phyloP scores from a whole-genome alignment of 2,113 vertebrate species.

The Elanoides forficatus region DNA sequence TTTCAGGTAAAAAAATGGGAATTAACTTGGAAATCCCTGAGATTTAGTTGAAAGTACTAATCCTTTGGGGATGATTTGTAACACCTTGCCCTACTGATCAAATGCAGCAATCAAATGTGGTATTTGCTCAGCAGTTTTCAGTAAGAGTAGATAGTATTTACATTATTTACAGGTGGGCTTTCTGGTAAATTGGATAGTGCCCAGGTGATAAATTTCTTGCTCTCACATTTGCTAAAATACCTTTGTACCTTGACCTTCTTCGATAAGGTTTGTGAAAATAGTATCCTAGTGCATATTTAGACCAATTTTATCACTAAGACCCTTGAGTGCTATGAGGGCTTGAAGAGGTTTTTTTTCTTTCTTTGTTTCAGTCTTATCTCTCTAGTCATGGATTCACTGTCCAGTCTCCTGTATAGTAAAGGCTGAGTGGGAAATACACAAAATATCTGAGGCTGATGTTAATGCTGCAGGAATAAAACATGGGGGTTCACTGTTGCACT shows the following conservation, averaged over 20 bases:
- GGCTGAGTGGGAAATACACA: not conserved
- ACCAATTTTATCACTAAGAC: not conserved
- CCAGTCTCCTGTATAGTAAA: not conserved
- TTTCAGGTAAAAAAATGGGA: not conserved
- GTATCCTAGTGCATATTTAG: not conserved
- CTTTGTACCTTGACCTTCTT: not conserved
- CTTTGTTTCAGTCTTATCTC: not conserved
- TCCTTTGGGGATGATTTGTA: not conserved
- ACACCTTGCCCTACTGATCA: not conserved
- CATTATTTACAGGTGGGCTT: not conserved
- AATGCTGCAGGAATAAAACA: not conserved
- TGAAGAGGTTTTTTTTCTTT: not conserved
- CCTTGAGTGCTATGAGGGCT: not conserved
- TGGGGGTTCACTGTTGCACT: not conserved
- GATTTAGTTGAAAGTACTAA: not conserved
- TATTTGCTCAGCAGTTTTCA: not conserved
- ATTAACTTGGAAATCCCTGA: not conserved
- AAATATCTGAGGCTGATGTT: not conserved
- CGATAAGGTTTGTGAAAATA: not conserved
- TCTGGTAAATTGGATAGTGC: not conserved
- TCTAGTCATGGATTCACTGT: not conserved
- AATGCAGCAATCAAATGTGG: not conserved
- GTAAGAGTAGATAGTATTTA: not conserved
- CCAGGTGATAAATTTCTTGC: not conserved
- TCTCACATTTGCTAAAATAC: not conserved